These are phyloP conservation scores for Heliconius himera DNA, from an alignment of 1,140 invertebrate species.

Conservation along the genomic window DNA sequence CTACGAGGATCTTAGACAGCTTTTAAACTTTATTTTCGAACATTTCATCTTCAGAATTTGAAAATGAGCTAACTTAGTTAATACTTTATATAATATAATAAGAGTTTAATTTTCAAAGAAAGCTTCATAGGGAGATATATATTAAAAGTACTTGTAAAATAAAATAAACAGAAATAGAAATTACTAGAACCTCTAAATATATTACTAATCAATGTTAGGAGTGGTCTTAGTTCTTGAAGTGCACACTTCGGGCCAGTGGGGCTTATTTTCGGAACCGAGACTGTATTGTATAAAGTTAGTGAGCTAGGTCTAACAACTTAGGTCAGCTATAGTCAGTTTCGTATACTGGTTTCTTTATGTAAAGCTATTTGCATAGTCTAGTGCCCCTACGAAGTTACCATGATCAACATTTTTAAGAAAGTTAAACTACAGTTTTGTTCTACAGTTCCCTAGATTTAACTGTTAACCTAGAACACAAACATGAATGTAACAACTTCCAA, in stretches of 20 bases:
- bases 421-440: neutral
- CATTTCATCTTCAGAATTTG: constrained; percentile 4
- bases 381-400: neutral
- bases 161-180: neutral
- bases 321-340: neutral
- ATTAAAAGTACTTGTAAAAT: neutral
- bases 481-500: neutral
- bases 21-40: neutral
- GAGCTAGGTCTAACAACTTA: constrained; percentile 1
- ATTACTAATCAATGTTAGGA: neutral
- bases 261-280: neutral
- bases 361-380: neutral
- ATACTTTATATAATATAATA: neutral
- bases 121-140: neutral
- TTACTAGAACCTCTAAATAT: neutral
- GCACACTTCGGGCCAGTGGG: neutral
- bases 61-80: neutral
- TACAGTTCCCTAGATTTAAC: neutral
- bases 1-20: constrained; percentile 7
- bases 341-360: neutral
- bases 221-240: neutral
- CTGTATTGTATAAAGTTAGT: neutral
- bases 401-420: neutral
- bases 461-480: neutral
- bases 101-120: neutral